Evolutionary conservation across 2,797 vertebrate genomes (phyloP), one percentile per base, ranked within the genome.

Genomic region (Fistularia commersonii): DNA sequence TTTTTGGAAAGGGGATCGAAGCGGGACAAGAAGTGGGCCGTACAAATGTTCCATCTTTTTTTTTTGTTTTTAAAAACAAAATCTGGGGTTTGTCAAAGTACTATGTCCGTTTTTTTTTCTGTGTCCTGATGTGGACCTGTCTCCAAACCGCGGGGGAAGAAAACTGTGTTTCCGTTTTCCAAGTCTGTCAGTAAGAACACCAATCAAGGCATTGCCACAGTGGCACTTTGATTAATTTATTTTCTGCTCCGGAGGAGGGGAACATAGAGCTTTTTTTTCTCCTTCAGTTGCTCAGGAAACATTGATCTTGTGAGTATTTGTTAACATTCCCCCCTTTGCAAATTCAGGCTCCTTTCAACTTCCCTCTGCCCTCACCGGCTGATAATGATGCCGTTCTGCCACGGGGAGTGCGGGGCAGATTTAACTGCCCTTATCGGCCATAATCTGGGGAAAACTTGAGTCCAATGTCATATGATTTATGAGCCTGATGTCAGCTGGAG

Each of bases 361-460:
- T 51, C 52, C 32, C 6, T 0, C 51, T 7, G 61, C 11, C 33
- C 55, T 8, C 38, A 0, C 1, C 0, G 32, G 38, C 40, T 51
- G 54, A 51, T 64, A 44, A 41, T 37, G 52, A 76, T n/a, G 47
- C 43, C 44, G 10, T 45, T 36, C 43, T 42, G 38, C 73, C 66
- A 36, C 2, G 14, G 43, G 7, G 0, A 14, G 15, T 55, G 61
- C 34, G 6, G 34, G 8, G 34, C 34, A 35, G 34, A 35, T 35
- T 6, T 35, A n/a, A n/a, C n/a, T n/a, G n/a, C n/a, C n/a, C n/a
- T n/a, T n/a, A n/a, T n/a, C n/a, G n/a, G n/a, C n/a, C n/a, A n/a
- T n/a, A n/a, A n/a, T n/a, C n/a, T n/a, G n/a, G n/a, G n/a, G n/a
- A n/a, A n/a, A n/a, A n/a, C n/a, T n/a, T n/a, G n/a, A n/a, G n/a